A percentile compares a stretch with the other conserved stretches of the same genome.
Conservation (phyloP, 2,888 invertebrate genomes). For the Apodemia mormo region DNA sequence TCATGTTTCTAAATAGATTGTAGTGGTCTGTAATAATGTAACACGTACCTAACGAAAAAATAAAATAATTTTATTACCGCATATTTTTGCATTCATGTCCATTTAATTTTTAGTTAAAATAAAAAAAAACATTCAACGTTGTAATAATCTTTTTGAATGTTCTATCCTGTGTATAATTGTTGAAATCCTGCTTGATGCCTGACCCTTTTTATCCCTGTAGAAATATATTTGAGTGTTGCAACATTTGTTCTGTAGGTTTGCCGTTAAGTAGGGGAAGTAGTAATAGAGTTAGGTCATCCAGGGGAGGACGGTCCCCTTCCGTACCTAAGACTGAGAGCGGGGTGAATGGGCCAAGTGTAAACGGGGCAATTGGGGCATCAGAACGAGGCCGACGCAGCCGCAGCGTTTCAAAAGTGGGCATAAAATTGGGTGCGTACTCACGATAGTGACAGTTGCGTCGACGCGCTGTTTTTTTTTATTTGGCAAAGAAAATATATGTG, state of each 20-base stretch:
- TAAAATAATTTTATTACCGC: too few species aligned
- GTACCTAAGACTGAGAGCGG: slow-evolving; percentile 51
- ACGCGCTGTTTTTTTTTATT: slow-evolving; percentile 62
- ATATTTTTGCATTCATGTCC: too few species aligned
- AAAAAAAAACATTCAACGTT: neutral
- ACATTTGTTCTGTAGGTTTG: slow-evolving; percentile 81
- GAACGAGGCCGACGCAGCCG: slow-evolving; percentile 70
- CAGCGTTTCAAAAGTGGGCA: slow-evolving; percentile 78
- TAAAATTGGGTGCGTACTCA: slow-evolving; percentile 79
- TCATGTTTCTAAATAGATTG: too few species aligned
- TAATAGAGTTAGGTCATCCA: slow-evolving; percentile 81
- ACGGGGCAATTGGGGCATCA: slow-evolving; percentile 53
- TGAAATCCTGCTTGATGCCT: slow-evolving; percentile 71
- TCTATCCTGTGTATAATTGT: slow-evolving; percentile 32
- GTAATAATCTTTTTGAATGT: neutral
- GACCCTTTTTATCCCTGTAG: slow-evolving; percentile 44
- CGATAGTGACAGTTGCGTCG: slow-evolving; percentile 68
- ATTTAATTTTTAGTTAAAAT: too few species aligned
- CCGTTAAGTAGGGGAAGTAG: slow-evolving; percentile 84
- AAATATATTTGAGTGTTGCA: slow-evolving; percentile 41
- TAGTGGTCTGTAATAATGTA: too few species aligned
- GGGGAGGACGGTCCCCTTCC: slow-evolving; percentile 72
- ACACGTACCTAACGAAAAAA: too few species aligned
- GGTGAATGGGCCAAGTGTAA: slow-evolving; percentile 40
- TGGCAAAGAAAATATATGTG: slow-evolving; percentile 24